A percentile compares a stretch with the other conserved stretches of the same genome.
Evolutionary conservation across 2,113 vertebrate species (phyloP).

Genomic region (Bos taurus): DNA sequence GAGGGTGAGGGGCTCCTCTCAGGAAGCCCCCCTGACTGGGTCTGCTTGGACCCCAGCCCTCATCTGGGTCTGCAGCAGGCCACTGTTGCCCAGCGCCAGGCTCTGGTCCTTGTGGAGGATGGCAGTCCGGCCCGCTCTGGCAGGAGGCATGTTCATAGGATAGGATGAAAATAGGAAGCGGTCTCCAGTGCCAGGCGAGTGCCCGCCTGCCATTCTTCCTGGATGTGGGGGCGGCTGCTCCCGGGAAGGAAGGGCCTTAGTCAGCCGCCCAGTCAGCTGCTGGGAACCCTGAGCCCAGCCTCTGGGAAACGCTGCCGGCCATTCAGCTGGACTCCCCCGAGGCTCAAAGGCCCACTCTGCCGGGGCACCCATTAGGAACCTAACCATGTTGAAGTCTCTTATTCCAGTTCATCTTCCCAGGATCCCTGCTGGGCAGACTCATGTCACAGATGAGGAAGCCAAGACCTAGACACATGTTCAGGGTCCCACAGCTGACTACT

Average conservation of each 20-base stretch:
- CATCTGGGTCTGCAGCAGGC: not conserved
- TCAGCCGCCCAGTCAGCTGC: not conserved
- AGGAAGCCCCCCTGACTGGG: not conserved
- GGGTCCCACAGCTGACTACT: not conserved
- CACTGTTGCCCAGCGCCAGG: not conserved
- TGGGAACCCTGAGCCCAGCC: rapidly evolving
- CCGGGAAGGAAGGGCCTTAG: not conserved
- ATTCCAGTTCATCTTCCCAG: not conserved
- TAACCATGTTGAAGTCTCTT: not conserved
- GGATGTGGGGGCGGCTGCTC: not conserved
- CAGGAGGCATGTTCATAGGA: not conserved
- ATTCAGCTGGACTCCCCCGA: not conserved
- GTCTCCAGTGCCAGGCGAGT: not conserved
- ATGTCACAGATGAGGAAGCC: not conserved
- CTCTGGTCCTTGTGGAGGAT: not conserved
- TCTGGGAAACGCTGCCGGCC: not conserved
- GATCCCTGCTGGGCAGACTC: not conserved
- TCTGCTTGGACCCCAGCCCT: not conserved
- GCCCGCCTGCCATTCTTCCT: not conserved
- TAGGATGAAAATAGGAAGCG: conserved; percentile 42
- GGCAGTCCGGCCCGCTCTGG: not conserved
- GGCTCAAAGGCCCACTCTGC: not conserved
- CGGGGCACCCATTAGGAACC: not conserved
- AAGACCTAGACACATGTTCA: not conserved
- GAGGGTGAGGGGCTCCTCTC: not conserved